Base-by-base conservation (phyloP, 2,113 vertebrate genomes). In the Gambusia holbrooki region DNA sequence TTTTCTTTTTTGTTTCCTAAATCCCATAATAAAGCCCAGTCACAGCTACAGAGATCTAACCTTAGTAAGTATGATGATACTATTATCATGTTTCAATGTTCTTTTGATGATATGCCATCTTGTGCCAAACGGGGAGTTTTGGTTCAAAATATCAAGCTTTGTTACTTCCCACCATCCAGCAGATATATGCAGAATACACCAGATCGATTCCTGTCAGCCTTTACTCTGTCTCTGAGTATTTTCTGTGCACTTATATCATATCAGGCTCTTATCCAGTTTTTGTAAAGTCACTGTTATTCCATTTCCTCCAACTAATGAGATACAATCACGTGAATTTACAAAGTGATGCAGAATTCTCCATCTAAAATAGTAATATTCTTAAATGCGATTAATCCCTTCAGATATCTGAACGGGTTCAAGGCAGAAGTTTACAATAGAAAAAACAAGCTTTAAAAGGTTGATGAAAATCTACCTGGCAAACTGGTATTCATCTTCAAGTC, bases 401-500 rank as follows among this genome's bases (percentile, higher is more conserved):
- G 42, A 32, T 32, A 22, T 60, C 19, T 35, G 28, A 32, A 45
- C 28, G 66, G 71, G 62, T 68, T 81, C 2, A 78, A 88, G 77
- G 67, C 37, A 77, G 74, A 84, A n/a, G 5, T 77, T 78, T 67
- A 82, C 75, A 80, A 82, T 66, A 54, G 67, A 30, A 63, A 37
- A 66, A 29, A 54, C 69, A 68, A 32, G 51, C 69, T 74, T 64
- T 71, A 82, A 76, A 87, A 2, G 22, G 5, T 54, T 51, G 71
- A 77, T 51, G 81, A 78, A 69, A 80, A 84, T 78, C 64, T 72
- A 84, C 80, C 72, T 79, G 70, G 84, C 68, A 87, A 67, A 75
- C 12, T 72, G 87, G 75, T 73, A 85, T 84, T 84, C 77, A 89
- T 88, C 82, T 82, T 25, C 6, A 27, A 72, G 68, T 81, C 74